Conservation (phyloP, 2,888 invertebrate genomes). For the Rhagium mordax region DNA sequence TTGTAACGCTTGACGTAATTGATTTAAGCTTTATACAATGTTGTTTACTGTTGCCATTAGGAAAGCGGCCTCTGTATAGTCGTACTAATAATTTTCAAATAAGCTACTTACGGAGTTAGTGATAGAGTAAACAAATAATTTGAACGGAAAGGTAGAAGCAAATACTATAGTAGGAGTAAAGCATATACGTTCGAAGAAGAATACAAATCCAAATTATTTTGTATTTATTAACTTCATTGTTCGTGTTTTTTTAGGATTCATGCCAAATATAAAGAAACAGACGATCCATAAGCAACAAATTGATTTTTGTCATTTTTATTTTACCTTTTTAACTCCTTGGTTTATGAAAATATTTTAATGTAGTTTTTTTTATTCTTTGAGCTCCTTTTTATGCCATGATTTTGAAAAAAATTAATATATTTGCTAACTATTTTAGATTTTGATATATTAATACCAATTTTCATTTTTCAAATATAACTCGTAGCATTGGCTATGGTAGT, state of each 20-base stretch:
- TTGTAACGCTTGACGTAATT: background rate
- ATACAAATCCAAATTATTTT: background rate
- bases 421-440: too few relatives aligned
- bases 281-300: too few relatives aligned
- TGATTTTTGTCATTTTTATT: too few relatives aligned
- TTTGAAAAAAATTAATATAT: too few relatives aligned
- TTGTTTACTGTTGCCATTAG: constrained; percentile 6
- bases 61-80: constrained; percentile 2
- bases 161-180: background rate
- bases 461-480: too few relatives aligned
- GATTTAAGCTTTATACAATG: background rate
- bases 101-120: background rate
- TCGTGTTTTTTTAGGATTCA: background rate
- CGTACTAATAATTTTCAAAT: constrained; percentile 11
- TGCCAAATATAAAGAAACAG: too few relatives aligned
- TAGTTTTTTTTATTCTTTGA: too few relatives aligned
- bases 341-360: too few relatives aligned
- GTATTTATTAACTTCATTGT: background rate
- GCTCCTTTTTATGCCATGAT: too few relatives aligned
- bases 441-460: too few relatives aligned
- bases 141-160: background rate
- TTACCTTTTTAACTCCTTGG: too few relatives aligned
- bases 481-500: too few relatives aligned
- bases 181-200: background rate
- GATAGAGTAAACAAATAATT: background rate